Conservation (phyloP, 64 coral and sea anemone species). For the Montipora capricornis region DNA sequence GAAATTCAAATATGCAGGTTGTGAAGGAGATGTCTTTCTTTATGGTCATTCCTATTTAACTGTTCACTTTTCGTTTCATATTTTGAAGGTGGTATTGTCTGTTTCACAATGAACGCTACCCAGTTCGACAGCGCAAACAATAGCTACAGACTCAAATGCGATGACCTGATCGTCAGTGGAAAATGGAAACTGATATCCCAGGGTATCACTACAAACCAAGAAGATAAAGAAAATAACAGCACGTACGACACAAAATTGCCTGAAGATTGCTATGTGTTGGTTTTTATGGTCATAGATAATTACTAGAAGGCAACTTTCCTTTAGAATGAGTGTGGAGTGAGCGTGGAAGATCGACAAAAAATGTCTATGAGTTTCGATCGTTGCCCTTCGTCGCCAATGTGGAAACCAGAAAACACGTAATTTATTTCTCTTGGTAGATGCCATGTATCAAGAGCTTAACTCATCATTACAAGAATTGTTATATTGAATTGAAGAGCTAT, state of each 20-base stretch:
- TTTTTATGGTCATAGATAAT: slow-evolving; percentile 42
- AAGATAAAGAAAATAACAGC: slow-evolving; percentile 5
- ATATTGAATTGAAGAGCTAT: background rate
- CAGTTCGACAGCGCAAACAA: slow-evolving; percentile 15
- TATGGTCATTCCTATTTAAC: background rate
- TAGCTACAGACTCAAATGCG: slow-evolving; percentile 38
- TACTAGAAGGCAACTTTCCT: background rate
- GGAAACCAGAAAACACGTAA: background rate
- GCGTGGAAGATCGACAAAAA: background rate
- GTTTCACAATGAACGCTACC: slow-evolving; percentile 32
- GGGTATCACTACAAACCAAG: background rate
- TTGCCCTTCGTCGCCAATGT: background rate
- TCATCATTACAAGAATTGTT: background rate
- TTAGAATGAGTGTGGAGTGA: background rate
- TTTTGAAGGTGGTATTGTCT: slow-evolving; percentile 32
- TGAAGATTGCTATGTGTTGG: slow-evolving; percentile 22
- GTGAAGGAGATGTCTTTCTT: no score
- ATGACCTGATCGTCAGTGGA: background rate
- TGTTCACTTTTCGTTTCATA: background rate
- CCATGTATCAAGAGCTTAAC: background rate
- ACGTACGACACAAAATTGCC: background rate
- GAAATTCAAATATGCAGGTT: no score
- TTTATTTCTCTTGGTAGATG: background rate
- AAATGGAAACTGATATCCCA: slow-evolving; percentile 37
- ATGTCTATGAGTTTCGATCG: background rate